A percentile compares a stretch with the other conserved stretches of the same genome.
phyloP scores from a whole-genome alignment of 2,113 vertebrate genomes.

The Hippocampus abdominalis region DNA sequence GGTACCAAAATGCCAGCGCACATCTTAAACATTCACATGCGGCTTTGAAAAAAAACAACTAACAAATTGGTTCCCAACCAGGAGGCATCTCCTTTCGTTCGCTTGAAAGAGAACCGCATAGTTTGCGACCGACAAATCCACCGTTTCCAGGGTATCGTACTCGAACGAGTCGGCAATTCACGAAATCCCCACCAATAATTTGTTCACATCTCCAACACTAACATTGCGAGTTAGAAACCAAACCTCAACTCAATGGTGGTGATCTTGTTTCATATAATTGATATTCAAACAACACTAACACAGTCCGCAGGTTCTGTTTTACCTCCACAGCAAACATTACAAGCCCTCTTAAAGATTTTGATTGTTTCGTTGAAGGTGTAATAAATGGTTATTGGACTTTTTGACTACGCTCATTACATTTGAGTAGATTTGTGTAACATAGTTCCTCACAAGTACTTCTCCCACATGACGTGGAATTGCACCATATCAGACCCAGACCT shows the following conservation, averaged over 20 bases:
- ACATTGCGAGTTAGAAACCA: not conserved
- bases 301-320: not conserved
- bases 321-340: slow-evolving; percentile 1
- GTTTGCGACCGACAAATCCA: too few relatives aligned
- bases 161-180: not conserved
- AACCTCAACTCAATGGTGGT: not conserved
- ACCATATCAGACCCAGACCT: not conserved
- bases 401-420: not conserved
- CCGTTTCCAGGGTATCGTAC: not conserved
- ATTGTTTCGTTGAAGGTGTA: slow-evolving; percentile 1
- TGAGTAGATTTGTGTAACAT: not conserved
- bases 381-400: not conserved
- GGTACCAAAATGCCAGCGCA: too few relatives aligned
- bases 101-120: too few relatives aligned
- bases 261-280: not conserved
- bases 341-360: not conserved
- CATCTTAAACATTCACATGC: too few relatives aligned
- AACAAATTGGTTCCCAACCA: too few relatives aligned
- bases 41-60: not conserved
- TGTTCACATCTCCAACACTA: not conserved
- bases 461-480: not conserved
- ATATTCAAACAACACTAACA: not conserved
- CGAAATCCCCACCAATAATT: not conserved
- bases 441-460: not conserved
- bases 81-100: too few relatives aligned